Base-by-base conservation (phyloP, 2,797 vertebrate species). In the Pantherophis vulpinus region DNA sequence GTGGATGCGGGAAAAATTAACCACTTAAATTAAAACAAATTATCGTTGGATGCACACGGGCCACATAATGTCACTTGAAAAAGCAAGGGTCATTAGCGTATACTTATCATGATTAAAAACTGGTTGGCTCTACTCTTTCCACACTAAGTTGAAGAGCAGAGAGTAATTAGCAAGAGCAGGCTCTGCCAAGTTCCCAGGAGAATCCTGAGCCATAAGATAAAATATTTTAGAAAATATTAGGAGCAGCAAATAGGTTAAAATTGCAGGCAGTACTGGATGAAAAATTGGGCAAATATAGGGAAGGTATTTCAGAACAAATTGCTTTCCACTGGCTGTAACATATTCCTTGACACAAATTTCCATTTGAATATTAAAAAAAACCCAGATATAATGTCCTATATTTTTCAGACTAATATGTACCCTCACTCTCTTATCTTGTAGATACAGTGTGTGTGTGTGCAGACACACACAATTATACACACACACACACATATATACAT, bases 21-120 rank as follows among this genome's bases (percentile, higher is more conserved):
- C 86, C 23, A 12, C 91, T 95, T 92, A 86, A 93, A 66, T 92
- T 56, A 89, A 95, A 94, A 11, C 5, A 93, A 91, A 91, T 95
- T 95, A 92, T 91, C 87, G 4, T 18, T 88, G 55, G 56, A 59
- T 47, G 23, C 5, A 89, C 58, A 32, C 56, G 83, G 91, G 88
- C 32, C 89, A 91, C 58, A 90, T 92, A 42, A 93, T 86, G 10
- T 95, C 86, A 93, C 60, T 51, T 47, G 90, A 47, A 47, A 92
- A 59, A 94, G 93, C 63, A 94, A 95, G 91, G 92, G 47, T 51
- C 37, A 54, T 95, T 94, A 51, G 1, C 61, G 8, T 61, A 56
- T 70, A 87, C 29, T 95, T 92, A 94, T 70, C 5, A 10, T 56
- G 86, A 94, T 60, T 88, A 93, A 92, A 86, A 92, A n/a, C 66